A percentile compares a stretch with the other conserved stretches of the same genome.
These are phyloP conservation scores for Lasiurus borealis DNA, from an alignment of 2,113 vertebrate species.

Conservation along the genomic window DNA sequence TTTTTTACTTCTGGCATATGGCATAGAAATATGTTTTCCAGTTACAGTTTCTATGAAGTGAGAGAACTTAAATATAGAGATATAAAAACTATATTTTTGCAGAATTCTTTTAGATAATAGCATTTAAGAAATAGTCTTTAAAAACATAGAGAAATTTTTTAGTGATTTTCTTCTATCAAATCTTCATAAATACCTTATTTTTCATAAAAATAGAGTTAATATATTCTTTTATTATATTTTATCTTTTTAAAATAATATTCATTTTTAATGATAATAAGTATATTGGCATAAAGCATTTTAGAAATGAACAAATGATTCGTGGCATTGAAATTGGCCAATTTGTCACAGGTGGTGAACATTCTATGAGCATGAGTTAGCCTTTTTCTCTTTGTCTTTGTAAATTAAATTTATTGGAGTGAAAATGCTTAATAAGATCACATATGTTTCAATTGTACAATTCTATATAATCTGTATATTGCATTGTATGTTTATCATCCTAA, in stretches of 20 bases:
- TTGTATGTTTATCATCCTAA: not conserved
- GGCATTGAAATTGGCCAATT: not conserved
- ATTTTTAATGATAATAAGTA: not conserved
- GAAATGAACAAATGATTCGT: not conserved
- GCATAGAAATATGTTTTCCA: not conserved
- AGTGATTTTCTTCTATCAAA: conserved; percentile 10
- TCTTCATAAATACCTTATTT: not conserved
- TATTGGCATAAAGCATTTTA: not conserved
- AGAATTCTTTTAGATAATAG: not conserved
- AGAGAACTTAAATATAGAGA: not conserved
- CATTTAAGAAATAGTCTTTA: not conserved
- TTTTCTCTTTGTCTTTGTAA: not conserved
- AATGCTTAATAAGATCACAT: not conserved
- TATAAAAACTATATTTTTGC: not conserved
- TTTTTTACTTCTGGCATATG: not conserved
- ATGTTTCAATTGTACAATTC: not conserved
- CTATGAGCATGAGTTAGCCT: not conserved
- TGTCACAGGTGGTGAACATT: not conserved
- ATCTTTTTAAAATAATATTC: not conserved
- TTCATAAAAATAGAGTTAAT: not conserved
- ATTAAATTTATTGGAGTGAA: not conserved
- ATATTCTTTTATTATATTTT: not conserved
- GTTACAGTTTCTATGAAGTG: not conserved
- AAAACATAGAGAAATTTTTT: not conserved
- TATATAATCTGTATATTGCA: not conserved